These are phyloP conservation scores for Sterna hirundo DNA, from an alignment of 2,113 vertebrate genomes.

Conservation along the genomic window DNA sequence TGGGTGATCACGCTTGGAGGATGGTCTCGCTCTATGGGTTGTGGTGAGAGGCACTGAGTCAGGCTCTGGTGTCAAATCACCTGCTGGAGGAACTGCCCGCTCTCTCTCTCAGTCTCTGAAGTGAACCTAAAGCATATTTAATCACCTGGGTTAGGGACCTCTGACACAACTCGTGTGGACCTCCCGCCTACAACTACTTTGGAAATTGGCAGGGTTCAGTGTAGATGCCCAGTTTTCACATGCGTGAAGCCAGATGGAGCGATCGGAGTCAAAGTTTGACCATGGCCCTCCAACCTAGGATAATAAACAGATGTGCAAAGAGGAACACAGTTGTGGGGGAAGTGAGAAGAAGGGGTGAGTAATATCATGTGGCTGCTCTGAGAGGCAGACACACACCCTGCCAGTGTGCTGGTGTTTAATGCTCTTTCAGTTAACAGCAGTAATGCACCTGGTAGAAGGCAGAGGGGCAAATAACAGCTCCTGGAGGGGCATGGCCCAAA, in stretches of 20 bases:
- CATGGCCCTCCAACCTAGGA: background rate
- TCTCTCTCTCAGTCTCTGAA: background rate
- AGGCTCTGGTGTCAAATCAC: background rate
- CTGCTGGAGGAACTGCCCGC: background rate
- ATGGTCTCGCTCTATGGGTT: background rate
- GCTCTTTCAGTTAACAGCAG: background rate
- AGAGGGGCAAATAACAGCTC: background rate
- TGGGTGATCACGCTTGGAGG: background rate
- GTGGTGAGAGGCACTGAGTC: background rate
- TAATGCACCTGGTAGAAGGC: background rate
- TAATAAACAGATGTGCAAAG: background rate
- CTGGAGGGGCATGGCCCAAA: background rate
- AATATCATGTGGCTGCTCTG: background rate
- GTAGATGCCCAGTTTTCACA: background rate
- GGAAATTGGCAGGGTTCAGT: background rate
- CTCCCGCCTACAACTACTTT: background rate
- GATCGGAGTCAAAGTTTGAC: accelerated
- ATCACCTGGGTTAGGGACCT: background rate
- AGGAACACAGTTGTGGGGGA: background rate
- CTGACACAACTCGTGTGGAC: background rate
- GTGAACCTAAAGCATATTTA: background rate
- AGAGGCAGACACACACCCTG: background rate
- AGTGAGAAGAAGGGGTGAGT: background rate
- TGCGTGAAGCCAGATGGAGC: background rate
- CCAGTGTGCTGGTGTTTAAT: background rate